These are phyloP conservation scores for Cephus cinctus DNA, from an alignment of 1,140 invertebrate species.

Conservation along the genomic window DNA sequence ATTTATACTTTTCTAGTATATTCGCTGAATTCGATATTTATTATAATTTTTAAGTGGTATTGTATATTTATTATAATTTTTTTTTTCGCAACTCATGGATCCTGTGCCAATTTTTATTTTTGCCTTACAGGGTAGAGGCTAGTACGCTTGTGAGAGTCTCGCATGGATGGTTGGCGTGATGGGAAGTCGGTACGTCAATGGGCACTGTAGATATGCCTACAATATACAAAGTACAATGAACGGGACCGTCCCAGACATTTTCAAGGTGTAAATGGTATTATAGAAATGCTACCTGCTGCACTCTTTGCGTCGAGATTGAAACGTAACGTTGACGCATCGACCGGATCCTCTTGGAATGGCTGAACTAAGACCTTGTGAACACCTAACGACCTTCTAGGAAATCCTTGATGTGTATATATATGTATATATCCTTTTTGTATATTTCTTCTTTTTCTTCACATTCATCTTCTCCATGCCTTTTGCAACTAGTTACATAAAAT, in stretches of 20 bases:
- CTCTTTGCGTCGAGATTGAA: constrained; percentile 21
- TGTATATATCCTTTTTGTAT: too few relatives aligned
- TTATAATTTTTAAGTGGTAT: too few relatives aligned
- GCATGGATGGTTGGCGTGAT: constrained; percentile 32
- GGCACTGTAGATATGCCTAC: constrained; percentile 18
- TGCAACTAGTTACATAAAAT: too few relatives aligned
- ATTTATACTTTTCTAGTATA: too few relatives aligned
- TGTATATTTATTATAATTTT: too few relatives aligned
- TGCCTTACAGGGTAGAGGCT: neutral
- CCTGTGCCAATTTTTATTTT: neutral
- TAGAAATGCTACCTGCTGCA: constrained; percentile 30
- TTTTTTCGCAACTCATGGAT: too few relatives aligned
- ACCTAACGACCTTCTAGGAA: too few relatives aligned
- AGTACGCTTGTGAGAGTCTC: neutral
- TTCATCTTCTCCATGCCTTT: too few relatives aligned
- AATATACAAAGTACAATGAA: constrained; percentile 23
- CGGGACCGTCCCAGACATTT: constrained; percentile 23
- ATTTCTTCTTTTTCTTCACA: too few relatives aligned
- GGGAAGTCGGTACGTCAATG: constrained; percentile 38
- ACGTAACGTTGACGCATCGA: constrained; percentile 29
- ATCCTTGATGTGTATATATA: too few relatives aligned
- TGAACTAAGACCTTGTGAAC: too few relatives aligned
- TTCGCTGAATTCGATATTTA: too few relatives aligned
- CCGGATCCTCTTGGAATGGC: neutral
- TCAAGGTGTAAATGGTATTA: constrained; percentile 35